Evolutionary conservation across 2,888 invertebrate genomes (phyloP).

Genomic region (Mimumesa dahlbomi): DNA sequence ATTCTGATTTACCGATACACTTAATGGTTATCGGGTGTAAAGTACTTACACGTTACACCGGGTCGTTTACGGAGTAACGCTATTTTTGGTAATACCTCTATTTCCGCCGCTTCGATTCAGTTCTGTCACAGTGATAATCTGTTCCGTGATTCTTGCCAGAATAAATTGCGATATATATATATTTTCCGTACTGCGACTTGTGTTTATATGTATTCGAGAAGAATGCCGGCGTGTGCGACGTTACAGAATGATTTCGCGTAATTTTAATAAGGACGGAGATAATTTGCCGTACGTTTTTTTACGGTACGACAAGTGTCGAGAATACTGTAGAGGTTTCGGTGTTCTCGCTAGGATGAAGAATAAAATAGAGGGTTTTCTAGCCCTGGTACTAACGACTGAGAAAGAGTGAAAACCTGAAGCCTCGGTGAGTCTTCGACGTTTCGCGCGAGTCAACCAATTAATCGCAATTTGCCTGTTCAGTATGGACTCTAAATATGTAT

Average conservation of each 20-base stretch:
- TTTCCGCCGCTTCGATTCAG: too few species aligned
- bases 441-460: constrained; percentile 41
- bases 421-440: constrained; percentile 55
- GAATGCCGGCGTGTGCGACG: too few species aligned
- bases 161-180: too few species aligned
- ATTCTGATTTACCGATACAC: too few species aligned
- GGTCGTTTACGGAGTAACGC: too few species aligned
- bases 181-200: too few species aligned
- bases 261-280: not conserved
- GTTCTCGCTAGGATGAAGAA: not conserved
- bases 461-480: constrained; percentile 20
- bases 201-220: too few species aligned
- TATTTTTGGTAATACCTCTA: too few species aligned
- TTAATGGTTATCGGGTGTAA: too few species aligned
- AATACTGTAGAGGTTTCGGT: constrained; percentile 2
- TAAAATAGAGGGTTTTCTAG: constrained; percentile 19
- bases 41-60: constrained; percentile 6
- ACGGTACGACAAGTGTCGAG: not conserved
- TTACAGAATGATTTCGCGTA: not conserved
- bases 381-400: constrained; percentile 57
- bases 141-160: too few species aligned
- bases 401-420: constrained; percentile 64
- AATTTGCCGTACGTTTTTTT: not conserved
- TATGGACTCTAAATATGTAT: constrained; percentile 33
- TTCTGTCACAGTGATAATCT: too few species aligned